Base-by-base conservation (phyloP, 1,140 invertebrate species). In the Hylaeus volcanicus region DNA sequence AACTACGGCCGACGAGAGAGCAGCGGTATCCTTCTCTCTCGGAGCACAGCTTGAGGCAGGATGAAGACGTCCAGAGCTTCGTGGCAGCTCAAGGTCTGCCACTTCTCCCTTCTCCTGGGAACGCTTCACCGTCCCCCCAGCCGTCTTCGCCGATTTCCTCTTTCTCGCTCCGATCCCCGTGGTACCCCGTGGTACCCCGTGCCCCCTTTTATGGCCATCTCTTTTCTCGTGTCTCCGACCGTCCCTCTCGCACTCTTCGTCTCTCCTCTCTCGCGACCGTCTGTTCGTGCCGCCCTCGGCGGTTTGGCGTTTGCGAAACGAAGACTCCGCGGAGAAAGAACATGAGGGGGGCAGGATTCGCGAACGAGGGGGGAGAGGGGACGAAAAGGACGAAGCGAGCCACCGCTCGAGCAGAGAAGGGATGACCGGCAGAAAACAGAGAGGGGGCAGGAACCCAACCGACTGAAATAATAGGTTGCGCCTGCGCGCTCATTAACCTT, bases 11-110 rank as follows among this genome's bases (percentile, higher is more conserved):
- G 61, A 61, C 73, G 60, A 66, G 53, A 65, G 74, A 69, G 74
- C 64, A 66, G 58, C 68, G 51, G 81, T 81, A 79, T 69, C 76
- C 79, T 83, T 81, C 83, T 85, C 82, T 87, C 89, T 90, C 81
- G 63, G 68, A 89, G 87, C 89, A 80, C 86, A 87, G 88, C 90
- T 92, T 79, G 86, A 86, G 92, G 91, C 91, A 91, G 91, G 90
- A 93, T 93, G 93, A 93, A 93, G 93, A 93, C 90, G 92, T 93
- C 91, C 91, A 90, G 88, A 87, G 88, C 87, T 88, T 89, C 82
- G 87, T 93, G 93, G 93, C 92, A 93, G 92, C 93, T 93, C 93
- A 93, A 93, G 93, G 92, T 93, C 93, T 93, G 90, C 93, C 90
- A 90, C 91, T 93, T 93, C 83, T 89, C 91, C 91, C 91, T 89